Evolutionary conservation across 2,797 vertebrate species (phyloP).

Genomic region (Pogonophryne albipinna): DNA sequence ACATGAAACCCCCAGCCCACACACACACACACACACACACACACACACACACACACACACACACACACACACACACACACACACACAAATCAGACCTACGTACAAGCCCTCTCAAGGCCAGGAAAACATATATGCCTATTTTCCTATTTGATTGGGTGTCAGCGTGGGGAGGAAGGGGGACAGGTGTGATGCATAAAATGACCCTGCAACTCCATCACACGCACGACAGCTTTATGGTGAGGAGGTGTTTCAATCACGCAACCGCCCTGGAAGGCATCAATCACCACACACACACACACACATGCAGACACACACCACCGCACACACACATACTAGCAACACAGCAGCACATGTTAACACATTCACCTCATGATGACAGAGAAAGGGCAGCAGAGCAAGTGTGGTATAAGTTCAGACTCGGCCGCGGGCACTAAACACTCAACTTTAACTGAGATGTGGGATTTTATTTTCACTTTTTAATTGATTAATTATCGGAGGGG

Average conservation of each 20-base stretch:
- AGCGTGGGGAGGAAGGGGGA: constrained; percentile 77
- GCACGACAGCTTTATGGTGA: constrained; percentile 85
- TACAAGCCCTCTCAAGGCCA: constrained; percentile 81
- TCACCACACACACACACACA: constrained; percentile 55
- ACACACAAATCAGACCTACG: constrained; percentile 46
- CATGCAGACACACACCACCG: constrained; percentile 30
- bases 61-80: constrained; percentile 20
- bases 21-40: background rate
- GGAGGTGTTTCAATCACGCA: constrained; percentile 84
- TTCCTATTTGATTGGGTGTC: constrained; percentile 84
- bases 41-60: background rate
- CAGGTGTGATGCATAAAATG: constrained; percentile 85
- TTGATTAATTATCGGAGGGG: constrained; percentile 21
- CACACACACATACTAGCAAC: constrained; percentile 24
- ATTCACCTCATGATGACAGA: constrained; percentile 43
- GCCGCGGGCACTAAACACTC: constrained; percentile 31
- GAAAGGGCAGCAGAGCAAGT: constrained; percentile 60
- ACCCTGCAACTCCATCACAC: constrained; percentile 81
- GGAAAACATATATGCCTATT: constrained; percentile 86
- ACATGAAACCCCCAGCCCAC: too few species aligned
- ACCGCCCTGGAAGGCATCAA: constrained; percentile 78
- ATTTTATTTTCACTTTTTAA: constrained; percentile 33
- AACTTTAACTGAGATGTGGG: constrained; percentile 35
- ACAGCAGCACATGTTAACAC: constrained; percentile 50
- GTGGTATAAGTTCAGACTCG: constrained; percentile 47